Evolutionary conservation across 1,140 invertebrate species (phyloP), one percentile per base, ranked within the genome.

Genomic region (Solenopsis fugax): DNA sequence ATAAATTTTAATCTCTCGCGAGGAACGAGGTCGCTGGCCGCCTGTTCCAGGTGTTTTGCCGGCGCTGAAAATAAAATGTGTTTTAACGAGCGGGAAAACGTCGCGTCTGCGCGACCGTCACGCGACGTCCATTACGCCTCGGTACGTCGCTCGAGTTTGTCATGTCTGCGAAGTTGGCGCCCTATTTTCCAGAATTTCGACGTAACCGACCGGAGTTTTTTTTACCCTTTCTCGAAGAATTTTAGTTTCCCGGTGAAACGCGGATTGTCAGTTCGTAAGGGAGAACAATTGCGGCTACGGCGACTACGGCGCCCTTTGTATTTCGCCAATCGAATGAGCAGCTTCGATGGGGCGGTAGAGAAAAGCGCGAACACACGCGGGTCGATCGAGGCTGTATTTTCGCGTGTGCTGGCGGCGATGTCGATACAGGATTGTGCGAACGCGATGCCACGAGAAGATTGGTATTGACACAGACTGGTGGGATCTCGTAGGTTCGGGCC

Each of bases 1-100:
- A 87, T 88, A 88, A 87, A 88, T 82, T 87, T 82, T 34, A 87
- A 82, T 81, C 67, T 76, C 73, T 64, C 71, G 29, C 29, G 29
- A 72, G 45, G 73, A 90, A 90, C 78, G 88, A 77, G 88, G 84
- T 87, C 84, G 69, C 69, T 84, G 67, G 67, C 80, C 69, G 69
- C 65, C 65, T 69, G 65, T 69, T 82, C 88, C 88, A 89, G 84
- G 88, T 89, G 88, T 77, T 87, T 87, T 34, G 80, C 56, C 84
- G 75, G 7, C 71, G 87, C 58, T 81, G 75, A 86, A 76, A 84
- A 73, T 73, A 75, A 73, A 84, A 76, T n/a, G 75, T 75, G 84
- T 73, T 67, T 58, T 50, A 89, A 89, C 71, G 29, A 73, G 29
- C 34, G 12, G 9, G 29, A 81, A 67, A 81, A 67, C 18, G 16